Base-by-base conservation (phyloP, 2,113 vertebrate species). In the Abramis brama region DNA sequence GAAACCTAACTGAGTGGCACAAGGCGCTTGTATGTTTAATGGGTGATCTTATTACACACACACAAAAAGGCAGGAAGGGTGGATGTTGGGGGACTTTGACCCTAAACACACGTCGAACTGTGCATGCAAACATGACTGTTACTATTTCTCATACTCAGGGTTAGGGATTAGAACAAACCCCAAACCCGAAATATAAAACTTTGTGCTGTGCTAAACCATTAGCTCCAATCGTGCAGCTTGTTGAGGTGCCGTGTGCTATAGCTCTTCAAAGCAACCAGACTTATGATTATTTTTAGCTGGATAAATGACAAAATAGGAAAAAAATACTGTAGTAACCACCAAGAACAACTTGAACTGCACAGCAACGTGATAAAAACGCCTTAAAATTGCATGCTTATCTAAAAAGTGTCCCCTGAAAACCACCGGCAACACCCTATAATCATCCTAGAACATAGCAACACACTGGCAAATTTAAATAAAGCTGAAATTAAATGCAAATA, bases 41-140 rank as follows among this genome's bases (percentile, higher is more conserved):
- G 55, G 60, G 43, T 88, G 87, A 88, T 85, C 78, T 59, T 76
- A 75, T 85, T 88, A 86, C 84, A 86, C 39, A 81, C 59, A 74
- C 75, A 84, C 30, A 23, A 27, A 57, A 33, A 52, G 60, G 64
- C 25, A 47, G 30, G 33, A 83, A 25, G 27, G 27, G 6, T 59
- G 27, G 13, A 39, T 71, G 79, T 50, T 9, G 10, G 79, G 43
- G 25, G 11, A 50, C n/a, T 82, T 82, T 68, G 62, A 83, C 81
- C 66, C 13, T 52, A 68, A 70, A 55, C 47, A 73, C 27, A 2
- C 12, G 47, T 36, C 23, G 19, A 55, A 70, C 68, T 23, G 3
- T 2, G 19, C 13, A 27, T 8, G 75, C 27, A 52, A 27, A 30
- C 50, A 33, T 23, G 9, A 77, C 17, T 55, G 27, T 33, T 33